phyloP scores from a whole-genome alignment of 2,888 invertebrate genomes.

The Apamea crenata region DNA sequence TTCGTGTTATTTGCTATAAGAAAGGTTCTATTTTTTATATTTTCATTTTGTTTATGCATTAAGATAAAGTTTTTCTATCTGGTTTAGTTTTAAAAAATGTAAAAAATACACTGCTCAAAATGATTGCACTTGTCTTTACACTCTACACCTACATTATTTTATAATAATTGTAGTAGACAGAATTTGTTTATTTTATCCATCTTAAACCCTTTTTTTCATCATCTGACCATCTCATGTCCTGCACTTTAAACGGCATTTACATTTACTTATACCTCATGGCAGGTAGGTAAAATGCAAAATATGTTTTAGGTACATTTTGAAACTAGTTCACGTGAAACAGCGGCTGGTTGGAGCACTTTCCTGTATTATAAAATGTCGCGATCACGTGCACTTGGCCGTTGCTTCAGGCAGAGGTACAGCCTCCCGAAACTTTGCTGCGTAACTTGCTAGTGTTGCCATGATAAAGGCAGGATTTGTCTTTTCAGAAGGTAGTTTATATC shows the following conservation, averaged over 20 bases:
- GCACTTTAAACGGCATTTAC: not conserved
- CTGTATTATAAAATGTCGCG: slow-evolving; percentile 77
- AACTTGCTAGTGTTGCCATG: slow-evolving; percentile 40
- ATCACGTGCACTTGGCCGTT: slow-evolving; percentile 68
- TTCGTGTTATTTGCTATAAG: slow-evolving; percentile 26
- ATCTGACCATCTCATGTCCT: not conserved
- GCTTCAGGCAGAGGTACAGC: slow-evolving; percentile 57
- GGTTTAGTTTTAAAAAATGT: not conserved
- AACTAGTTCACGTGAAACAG: slow-evolving; percentile 55
- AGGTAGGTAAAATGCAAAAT: too few species aligned
- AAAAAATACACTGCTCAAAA: not conserved
- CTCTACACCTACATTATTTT: not conserved
- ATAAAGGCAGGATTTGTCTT: not conserved
- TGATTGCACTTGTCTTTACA: not conserved
- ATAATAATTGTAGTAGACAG: not conserved
- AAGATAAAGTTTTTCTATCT: not conserved
- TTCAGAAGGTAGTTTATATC: not conserved
- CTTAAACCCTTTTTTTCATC: not conserved
- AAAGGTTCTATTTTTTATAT: too few species aligned
- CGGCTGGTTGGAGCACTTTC: slow-evolving; percentile 67
- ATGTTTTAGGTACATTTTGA: slow-evolving; percentile 39
- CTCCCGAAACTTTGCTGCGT: slow-evolving; percentile 62
- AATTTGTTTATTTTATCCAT: not conserved
- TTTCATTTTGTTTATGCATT: not conserved
- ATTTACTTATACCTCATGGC: not conserved